Percentiles rank a stretch among this genome's conserved stretches.
phyloP scores from a whole-genome alignment of 1,140 invertebrate species.

The Bursaphelenchus mucronatus region DNA sequence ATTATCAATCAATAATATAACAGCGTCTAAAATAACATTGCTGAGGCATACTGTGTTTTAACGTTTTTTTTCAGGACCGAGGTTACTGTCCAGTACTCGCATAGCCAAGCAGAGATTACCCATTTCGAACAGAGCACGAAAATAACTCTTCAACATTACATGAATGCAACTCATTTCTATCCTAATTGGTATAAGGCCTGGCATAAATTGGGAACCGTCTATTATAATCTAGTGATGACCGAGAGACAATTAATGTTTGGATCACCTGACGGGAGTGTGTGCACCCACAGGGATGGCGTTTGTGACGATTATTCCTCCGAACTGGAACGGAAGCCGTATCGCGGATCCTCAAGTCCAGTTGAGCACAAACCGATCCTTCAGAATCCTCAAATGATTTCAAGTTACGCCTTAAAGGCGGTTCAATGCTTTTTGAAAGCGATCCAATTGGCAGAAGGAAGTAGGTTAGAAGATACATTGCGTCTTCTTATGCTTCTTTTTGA shows the following conservation, averaged over 20 bases:
- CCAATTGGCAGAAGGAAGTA: slow-evolving; percentile 74
- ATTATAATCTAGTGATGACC: slow-evolving; percentile 80
- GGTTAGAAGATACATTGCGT: slow-evolving; percentile 92
- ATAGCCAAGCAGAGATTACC: slow-evolving; percentile 1
- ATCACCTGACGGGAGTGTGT: slow-evolving; percentile 69
- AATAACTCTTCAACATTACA: slow-evolving; percentile 77
- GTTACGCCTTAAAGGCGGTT: slow-evolving; percentile 83
- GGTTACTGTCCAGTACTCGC: not conserved
- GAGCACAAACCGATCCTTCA: slow-evolving; percentile 4
- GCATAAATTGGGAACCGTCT: slow-evolving; percentile 96
- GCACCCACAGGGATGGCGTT: not conserved
- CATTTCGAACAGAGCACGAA: slow-evolving; percentile 16
- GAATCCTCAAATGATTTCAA: slow-evolving; percentile 10
- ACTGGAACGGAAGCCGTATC: not conserved
- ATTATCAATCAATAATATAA: too few relatives aligned
- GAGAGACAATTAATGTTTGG: slow-evolving; percentile 63
- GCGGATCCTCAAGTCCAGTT: slow-evolving; percentile 20
- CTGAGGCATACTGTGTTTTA: not conserved
- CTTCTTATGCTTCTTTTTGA: slow-evolving; percentile 89
- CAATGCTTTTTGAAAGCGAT: slow-evolving; percentile 94
- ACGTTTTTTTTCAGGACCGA: slow-evolving; percentile 6
- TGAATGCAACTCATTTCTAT: slow-evolving; percentile 80
- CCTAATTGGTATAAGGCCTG: slow-evolving; percentile 75
- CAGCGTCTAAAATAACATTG: not conserved
- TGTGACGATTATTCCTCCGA: not conserved